Percentiles rank a stretch among this genome's conserved stretches.
Evolutionary conservation across 2,797 vertebrate species (phyloP).

Genomic region (Pogonophryne albipinna): DNA sequence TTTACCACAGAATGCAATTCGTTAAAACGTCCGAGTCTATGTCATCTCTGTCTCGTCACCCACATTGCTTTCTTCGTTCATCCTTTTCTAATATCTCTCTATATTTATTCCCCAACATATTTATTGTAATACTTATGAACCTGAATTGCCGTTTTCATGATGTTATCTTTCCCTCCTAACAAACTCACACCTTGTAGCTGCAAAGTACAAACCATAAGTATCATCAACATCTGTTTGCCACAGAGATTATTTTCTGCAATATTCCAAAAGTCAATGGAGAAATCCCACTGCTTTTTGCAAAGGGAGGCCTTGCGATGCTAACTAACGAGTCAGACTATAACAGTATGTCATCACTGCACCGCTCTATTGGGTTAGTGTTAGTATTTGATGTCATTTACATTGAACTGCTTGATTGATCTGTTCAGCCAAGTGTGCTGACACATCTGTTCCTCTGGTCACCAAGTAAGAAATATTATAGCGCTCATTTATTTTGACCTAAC

Average conservation of each 20-base stretch:
- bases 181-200: constrained; percentile 1
- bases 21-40: background rate
- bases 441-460: background rate
- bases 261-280: too few species aligned
- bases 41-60: background rate
- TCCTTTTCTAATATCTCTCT: background rate
- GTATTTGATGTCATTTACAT: too few species aligned
- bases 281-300: too few species aligned
- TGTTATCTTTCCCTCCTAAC: background rate
- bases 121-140: background rate
- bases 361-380: too few species aligned
- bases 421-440: too few species aligned
- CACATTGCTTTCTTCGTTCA: background rate
- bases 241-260: too few species aligned
- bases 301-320: too few species aligned
- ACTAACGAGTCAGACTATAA: too few species aligned
- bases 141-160: background rate
- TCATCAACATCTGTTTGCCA: too few species aligned
- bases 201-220: background rate
- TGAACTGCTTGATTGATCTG: background rate
- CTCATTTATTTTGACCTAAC: background rate
- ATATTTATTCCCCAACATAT: background rate
- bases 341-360: too few species aligned
- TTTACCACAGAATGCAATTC: background rate
- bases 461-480: background rate